Evolutionary conservation across 1,140 invertebrate genomes (phyloP).

Genomic region (Triops cancriformis): DNA sequence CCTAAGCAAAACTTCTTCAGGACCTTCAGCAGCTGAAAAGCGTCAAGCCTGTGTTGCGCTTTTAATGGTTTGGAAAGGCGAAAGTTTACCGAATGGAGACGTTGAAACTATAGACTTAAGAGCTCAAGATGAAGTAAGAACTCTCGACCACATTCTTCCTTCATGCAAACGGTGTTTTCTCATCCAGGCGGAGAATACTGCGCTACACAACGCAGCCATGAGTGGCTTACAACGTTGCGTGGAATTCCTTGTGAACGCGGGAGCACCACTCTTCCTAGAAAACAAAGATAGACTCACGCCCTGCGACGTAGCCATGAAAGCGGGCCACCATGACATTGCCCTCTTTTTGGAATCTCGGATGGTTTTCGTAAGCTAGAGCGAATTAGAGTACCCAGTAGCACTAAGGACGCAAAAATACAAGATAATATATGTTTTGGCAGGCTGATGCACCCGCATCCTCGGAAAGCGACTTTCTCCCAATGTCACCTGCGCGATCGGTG

Average conservation of each 20-base stretch:
- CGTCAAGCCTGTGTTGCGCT: conserved; percentile 52
- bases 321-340: conserved; percentile 52
- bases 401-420: neutral
- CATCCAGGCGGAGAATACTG: conserved; percentile 55
- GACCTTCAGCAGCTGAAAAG: conserved; percentile 49
- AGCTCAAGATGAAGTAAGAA: conserved; percentile 50
- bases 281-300: conserved; percentile 54
- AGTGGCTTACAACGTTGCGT: conserved; percentile 56
- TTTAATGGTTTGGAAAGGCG: conserved; percentile 52
- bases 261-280: conserved; percentile 53
- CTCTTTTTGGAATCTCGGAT: conserved; percentile 56
- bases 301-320: conserved; percentile 54
- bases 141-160: no score
- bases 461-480: neutral
- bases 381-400: conserved; percentile 9
- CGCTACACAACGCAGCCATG: conserved; percentile 55
- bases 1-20: conserved; percentile 36
- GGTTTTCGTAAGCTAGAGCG: conserved; percentile 53
- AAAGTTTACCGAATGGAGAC: conserved; percentile 44
- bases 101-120: conserved; percentile 51
- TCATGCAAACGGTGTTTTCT: conserved; percentile 28
- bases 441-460: conserved; percentile 35
- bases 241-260: conserved; percentile 52
- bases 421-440: conserved; percentile 31
- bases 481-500: neutral